phyloP scores from a whole-genome alignment of 2,888 invertebrate species.

The Hyalella azteca region DNA sequence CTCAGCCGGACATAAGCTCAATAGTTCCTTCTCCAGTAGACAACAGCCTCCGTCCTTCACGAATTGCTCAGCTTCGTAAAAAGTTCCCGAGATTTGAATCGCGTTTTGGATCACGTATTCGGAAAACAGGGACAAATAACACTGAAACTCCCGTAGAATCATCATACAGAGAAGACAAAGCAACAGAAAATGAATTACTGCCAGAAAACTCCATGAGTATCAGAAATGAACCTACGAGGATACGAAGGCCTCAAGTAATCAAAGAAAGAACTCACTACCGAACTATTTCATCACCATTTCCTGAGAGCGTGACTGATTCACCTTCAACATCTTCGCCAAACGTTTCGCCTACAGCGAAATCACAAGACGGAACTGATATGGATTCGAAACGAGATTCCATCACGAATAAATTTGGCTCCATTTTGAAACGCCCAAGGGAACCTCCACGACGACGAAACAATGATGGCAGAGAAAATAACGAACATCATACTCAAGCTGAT shows the following conservation, averaged over 20 bases:
- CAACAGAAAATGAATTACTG: too few species aligned
- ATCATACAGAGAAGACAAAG: not conserved
- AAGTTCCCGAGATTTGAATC: not conserved
- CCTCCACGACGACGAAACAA: too few species aligned
- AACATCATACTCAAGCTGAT: too few species aligned
- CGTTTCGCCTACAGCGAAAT: not conserved
- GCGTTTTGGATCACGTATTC: not conserved
- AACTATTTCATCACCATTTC: not conserved
- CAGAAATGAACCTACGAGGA: not conserved
- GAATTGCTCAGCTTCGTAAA: not conserved
- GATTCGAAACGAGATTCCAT: not conserved
- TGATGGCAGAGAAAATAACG: too few species aligned
- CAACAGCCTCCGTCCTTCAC: not conserved
- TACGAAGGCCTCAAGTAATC: not conserved
- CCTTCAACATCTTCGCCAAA: not conserved
- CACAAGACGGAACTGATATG: not conserved
- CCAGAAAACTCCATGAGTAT: too few species aligned
- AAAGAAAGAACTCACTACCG: slow-evolving; percentile 15
- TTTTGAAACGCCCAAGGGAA: not conserved
- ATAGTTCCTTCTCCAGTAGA: not conserved
- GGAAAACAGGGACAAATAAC: not conserved
- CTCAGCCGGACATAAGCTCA: slow-evolving; percentile 12
- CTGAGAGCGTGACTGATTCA: not conserved
- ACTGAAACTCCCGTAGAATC: not conserved
- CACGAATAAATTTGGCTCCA: not conserved